These are phyloP conservation scores for Epinephelus fuscoguttatus DNA, from an alignment of 2,113 vertebrate species.

Conservation along the genomic window DNA sequence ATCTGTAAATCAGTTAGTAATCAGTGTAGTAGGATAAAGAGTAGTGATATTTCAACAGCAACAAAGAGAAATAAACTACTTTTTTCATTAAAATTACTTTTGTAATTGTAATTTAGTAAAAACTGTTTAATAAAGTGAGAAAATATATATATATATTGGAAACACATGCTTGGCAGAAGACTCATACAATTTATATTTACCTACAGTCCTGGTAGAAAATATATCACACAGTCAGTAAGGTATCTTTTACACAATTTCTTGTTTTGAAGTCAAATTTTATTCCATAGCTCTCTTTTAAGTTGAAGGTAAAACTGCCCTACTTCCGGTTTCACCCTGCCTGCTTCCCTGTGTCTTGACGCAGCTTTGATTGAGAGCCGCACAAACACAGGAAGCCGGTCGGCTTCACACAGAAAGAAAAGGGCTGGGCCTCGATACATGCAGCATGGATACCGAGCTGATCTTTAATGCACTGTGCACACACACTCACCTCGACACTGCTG, in stretches of 20 bases:
- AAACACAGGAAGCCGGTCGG: slow-evolving; percentile 75
- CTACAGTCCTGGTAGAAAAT: not conserved
- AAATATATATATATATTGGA: too few species aligned
- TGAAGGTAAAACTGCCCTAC: not conserved
- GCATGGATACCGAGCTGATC: slow-evolving; percentile 28
- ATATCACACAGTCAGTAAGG: not conserved
- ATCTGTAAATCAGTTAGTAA: too few species aligned
- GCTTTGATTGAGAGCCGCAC: slow-evolving; percentile 39
- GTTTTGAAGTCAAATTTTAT: not conserved
- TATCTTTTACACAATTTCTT: not conserved
- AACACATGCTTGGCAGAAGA: too few species aligned
- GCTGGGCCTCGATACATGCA: slow-evolving; percentile 54
- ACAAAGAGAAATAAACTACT: too few species aligned
- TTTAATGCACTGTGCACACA: not conserved
- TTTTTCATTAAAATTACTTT: too few species aligned
- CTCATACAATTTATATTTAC: not conserved
- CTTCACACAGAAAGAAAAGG: slow-evolving; percentile 58
- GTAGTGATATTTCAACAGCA: too few species aligned
- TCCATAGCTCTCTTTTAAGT: not conserved
- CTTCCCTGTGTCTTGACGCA: slow-evolving; percentile 42
- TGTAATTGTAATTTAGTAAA: too few species aligned
- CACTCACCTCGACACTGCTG: not conserved
- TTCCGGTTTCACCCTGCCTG: slow-evolving; percentile 28
- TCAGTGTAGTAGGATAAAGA: too few species aligned
- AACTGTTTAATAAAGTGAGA: too few species aligned